Conservation (phyloP, 1,140 invertebrate species). For the Lordiphosa collinella region DNA sequence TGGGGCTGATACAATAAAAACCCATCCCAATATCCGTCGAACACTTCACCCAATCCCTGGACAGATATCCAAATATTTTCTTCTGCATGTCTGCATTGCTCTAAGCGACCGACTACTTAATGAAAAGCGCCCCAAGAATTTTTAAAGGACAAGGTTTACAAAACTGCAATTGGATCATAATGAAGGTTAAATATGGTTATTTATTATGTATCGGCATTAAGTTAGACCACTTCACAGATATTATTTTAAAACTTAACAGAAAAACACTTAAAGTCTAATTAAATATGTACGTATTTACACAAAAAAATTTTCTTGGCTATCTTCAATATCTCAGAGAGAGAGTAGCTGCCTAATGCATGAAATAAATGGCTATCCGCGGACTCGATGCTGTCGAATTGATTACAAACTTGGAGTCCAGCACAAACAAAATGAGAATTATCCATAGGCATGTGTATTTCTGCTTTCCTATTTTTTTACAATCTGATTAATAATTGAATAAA, state of each 20-base stretch:
- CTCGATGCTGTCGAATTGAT: conserved; percentile 16
- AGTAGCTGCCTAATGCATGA: conserved; percentile 15
- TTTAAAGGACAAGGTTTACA: not conserved
- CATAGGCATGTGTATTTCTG: conserved; percentile 14
- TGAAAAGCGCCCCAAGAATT: too few species aligned
- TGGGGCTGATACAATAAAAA: too few species aligned
- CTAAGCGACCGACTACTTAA: too few species aligned
- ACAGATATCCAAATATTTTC: too few species aligned
- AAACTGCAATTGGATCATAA: not conserved
- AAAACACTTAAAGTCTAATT: conserved; percentile 43
- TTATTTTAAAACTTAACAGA: conserved; percentile 48
- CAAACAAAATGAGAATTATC: conserved; percentile 18
- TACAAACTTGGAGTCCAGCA: conserved; percentile 15
- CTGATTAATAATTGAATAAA: conserved; percentile 10
- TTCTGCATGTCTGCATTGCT: too few species aligned
- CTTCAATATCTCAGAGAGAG: conserved; percentile 9
- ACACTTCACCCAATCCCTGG: too few species aligned
- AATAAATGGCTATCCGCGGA: conserved; percentile 11
- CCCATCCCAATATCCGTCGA: too few species aligned
- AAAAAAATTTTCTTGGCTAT: conserved; percentile 28
- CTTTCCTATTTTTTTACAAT: conserved; percentile 5
- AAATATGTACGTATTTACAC: conserved; percentile 36
- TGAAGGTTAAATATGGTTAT: conserved; percentile 38
- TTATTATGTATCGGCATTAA: conserved; percentile 42
- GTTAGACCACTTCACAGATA: conserved; percentile 42